Percentiles rank a stretch among this genome's conserved stretches.
Conservation (phyloP, 2,797 vertebrate genomes). For the Spatula clypeata region DNA sequence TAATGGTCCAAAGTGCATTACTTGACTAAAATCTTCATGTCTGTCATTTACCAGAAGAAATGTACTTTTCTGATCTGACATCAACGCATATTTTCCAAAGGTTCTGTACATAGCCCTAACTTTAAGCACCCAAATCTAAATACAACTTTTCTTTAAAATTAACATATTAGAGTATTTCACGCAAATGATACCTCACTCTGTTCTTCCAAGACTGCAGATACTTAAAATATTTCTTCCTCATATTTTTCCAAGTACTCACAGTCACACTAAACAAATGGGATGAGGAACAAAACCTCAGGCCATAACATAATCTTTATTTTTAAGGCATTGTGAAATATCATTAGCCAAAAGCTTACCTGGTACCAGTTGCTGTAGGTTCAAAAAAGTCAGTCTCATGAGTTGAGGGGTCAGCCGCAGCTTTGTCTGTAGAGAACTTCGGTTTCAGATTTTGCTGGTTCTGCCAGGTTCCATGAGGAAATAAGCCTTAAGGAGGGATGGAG, state of each 20-base stretch:
- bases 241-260: not conserved
- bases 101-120: not conserved
- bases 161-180: not conserved
- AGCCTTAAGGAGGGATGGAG: not conserved
- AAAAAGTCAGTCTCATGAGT: not conserved
- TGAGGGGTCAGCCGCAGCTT: not conserved
- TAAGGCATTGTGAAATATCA: not conserved
- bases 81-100: not conserved
- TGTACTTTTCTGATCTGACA: not conserved
- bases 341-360: not conserved
- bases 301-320: not conserved
- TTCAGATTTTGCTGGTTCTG: not conserved
- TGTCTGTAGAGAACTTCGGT: fast-evolving
- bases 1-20: not conserved
- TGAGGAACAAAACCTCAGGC: not conserved
- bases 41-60: not conserved
- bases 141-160: not conserved
- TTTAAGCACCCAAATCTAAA: not conserved
- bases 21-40: not conserved
- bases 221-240: not conserved
- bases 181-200: not conserved
- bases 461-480: not conserved
- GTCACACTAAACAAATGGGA: not conserved
- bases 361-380: not conserved
- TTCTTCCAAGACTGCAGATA: not conserved